These are phyloP conservation scores for Lagria hirta DNA, from an alignment of 2,888 invertebrate genomes.

Conservation along the genomic window DNA sequence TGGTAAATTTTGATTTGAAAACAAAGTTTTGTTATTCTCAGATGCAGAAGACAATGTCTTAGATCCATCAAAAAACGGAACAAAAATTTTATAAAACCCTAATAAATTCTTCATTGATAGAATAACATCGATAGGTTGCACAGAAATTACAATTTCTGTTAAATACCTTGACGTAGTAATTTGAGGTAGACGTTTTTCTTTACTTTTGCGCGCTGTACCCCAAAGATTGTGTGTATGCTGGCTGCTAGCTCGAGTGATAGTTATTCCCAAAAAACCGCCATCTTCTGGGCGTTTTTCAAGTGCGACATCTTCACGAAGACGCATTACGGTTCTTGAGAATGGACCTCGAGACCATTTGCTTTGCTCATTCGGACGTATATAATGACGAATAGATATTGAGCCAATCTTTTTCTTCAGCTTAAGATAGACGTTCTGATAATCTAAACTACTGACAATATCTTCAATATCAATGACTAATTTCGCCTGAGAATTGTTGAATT, in stretches of 20 bases:
- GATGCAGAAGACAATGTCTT: too few species aligned
- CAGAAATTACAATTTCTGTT: slow-evolving; percentile 77
- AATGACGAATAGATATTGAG: slow-evolving; percentile 71
- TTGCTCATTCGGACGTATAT: slow-evolving; percentile 55
- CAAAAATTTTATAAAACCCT: slow-evolving; percentile 60
- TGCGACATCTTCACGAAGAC: slow-evolving; percentile 56
- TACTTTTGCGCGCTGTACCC: slow-evolving; percentile 57
- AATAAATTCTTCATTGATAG: slow-evolving; percentile 60
- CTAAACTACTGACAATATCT: slow-evolving; percentile 83
- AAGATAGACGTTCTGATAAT: slow-evolving; percentile 79
- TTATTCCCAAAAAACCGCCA: slow-evolving; percentile 63
- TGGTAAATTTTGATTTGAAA: slow-evolving; percentile 58
- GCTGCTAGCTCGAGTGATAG: slow-evolving; percentile 69
- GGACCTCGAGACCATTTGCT: slow-evolving; percentile 60
- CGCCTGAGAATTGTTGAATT: slow-evolving; percentile 44
- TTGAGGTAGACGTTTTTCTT: slow-evolving; percentile 20
- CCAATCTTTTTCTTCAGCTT: slow-evolving; percentile 84
- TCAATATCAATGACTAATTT: slow-evolving; percentile 73
- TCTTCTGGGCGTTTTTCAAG: slow-evolving; percentile 55
- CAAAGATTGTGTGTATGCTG: slow-evolving; percentile 72
- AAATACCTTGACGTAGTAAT: slow-evolving; percentile 57
- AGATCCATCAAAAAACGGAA: slow-evolving; percentile 55
- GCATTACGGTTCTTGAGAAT: slow-evolving; percentile 62
- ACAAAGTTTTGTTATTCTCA: slow-evolving; percentile 15
- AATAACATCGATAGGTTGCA: slow-evolving; percentile 80